A percentile compares a stretch with the other conserved stretches of the same genome.
Evolutionary conservation across 2,797 vertebrate genomes (phyloP).

Genomic region (Ficedula albicollis): DNA sequence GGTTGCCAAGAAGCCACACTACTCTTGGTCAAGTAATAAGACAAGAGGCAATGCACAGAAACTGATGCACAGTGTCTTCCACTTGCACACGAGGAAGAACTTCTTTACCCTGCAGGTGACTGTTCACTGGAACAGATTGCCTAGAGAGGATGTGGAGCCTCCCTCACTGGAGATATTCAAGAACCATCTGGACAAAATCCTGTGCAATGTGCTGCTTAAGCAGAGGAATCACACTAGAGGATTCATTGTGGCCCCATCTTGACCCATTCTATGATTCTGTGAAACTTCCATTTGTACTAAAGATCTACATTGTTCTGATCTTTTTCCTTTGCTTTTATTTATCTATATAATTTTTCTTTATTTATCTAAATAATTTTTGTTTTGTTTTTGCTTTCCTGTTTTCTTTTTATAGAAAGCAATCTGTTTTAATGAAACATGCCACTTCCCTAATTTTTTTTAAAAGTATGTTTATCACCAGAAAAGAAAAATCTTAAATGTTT

Average conservation of each 20-base stretch:
- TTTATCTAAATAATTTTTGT: background rate
- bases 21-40: background rate
- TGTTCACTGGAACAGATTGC: background rate
- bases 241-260: background rate
- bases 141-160: background rate
- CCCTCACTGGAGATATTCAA: background rate
- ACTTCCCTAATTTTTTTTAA: background rate
- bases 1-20: background rate
- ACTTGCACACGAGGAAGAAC: background rate
- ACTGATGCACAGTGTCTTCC: background rate
- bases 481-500: background rate
- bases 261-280: background rate
- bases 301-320: background rate
- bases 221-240: background rate
- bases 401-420: background rate
- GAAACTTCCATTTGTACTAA: background rate
- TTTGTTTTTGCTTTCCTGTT: background rate
- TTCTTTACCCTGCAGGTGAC: background rate
- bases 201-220: background rate
- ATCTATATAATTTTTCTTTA: background rate
- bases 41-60: background rate
- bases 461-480: background rate
- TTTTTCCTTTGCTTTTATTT: background rate
- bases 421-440: background rate
- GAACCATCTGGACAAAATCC: background rate